Base-by-base conservation (phyloP, 2,113 vertebrate genomes). In the Thermophis baileyi region DNA sequence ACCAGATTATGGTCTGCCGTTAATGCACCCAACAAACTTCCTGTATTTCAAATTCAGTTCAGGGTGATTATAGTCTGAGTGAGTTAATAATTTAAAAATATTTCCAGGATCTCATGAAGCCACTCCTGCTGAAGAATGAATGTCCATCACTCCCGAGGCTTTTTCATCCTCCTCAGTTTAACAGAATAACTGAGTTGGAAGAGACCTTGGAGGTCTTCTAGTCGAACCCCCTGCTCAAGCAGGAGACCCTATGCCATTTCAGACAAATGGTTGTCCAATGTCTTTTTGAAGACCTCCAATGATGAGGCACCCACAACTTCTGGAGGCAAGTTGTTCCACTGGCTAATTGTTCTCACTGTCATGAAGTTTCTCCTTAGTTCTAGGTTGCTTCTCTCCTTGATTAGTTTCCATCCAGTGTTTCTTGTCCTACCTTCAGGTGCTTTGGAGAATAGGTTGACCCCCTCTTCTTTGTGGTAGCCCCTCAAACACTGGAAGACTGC, bases 401-500 rank as follows among this genome's bases (percentile, higher is more conserved):
- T n/a, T 0, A n/a, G 4, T 63, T 57, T 57, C 55, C 55, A 57
- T 1, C 24, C 24, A 0, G 8, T 63, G 60, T 10, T 63, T n/a
- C 60, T 63, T n/a, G 30, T n/a, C 60, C 30, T 63, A 30, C 60
- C 60, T 2, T n/a, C 30, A 0, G 30, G 3, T 0, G 60, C 60
- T 14, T 63, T 63, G 60, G 27, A n/a, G 60, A 63, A n/a, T 2
- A n/a, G 60, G 27, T n/a, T 4, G 60, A n/a, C 27, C 4, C 4
- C 4, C 30, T 63, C 60, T 63, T 63, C 60, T 30, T n/a, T n/a
- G 60, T 0, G 27, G 60, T 27, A 63, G 11, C 60, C 27, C 30
- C 27, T 14, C 3, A 63, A 4, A 6, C 2, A 14, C 0, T 5
- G 10, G 27, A 63, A 63, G 0, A 0, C 4, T 57, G 55, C 55